Percentiles rank a stretch among this genome's conserved stretches.
phyloP scores from a whole-genome alignment of 2,888 invertebrate species.

The Oscheius sp. region DNA sequence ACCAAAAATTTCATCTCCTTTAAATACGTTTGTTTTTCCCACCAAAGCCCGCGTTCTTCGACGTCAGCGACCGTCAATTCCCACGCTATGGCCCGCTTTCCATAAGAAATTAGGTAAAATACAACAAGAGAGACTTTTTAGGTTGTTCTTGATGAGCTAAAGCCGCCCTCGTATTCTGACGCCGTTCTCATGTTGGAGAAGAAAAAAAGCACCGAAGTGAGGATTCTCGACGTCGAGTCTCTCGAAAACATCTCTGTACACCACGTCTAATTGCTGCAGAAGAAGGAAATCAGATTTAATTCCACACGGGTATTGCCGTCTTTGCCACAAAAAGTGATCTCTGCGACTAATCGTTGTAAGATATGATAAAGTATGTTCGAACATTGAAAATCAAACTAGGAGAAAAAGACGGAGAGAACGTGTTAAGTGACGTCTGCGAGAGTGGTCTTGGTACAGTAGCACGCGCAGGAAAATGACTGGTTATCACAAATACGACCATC shows the following conservation, averaged over 20 bases:
- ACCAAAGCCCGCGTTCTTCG: constrained; percentile 2
- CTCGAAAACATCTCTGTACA: background rate
- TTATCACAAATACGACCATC: too few species aligned
- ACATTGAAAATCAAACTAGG: constrained; percentile 23
- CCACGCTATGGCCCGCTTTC: constrained; percentile 10
- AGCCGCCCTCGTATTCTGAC: constrained; percentile 12
- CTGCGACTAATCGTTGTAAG: background rate
- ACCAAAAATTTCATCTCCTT: background rate
- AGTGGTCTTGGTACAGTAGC: background rate
- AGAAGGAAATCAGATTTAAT: background rate
- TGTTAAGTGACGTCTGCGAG: constrained; percentile 13
- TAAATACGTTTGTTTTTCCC: background rate
- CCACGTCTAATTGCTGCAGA: background rate
- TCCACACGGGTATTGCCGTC: constrained; percentile 13
- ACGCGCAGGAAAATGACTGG: too few species aligned
- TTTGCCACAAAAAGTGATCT: background rate
- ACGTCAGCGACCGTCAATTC: constrained; percentile 17
- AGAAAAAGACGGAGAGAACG: constrained; percentile 13
- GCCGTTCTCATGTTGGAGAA: constrained; percentile 17
- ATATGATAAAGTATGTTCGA: constrained; percentile 16
- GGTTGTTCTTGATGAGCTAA: background rate
- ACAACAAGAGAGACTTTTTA: background rate
- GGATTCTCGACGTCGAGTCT: background rate
- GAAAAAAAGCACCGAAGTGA: background rate
- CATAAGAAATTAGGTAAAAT: background rate